Evolutionary conservation across 2,888 invertebrate species (phyloP).

Genomic region (Stenodema calcarata): DNA sequence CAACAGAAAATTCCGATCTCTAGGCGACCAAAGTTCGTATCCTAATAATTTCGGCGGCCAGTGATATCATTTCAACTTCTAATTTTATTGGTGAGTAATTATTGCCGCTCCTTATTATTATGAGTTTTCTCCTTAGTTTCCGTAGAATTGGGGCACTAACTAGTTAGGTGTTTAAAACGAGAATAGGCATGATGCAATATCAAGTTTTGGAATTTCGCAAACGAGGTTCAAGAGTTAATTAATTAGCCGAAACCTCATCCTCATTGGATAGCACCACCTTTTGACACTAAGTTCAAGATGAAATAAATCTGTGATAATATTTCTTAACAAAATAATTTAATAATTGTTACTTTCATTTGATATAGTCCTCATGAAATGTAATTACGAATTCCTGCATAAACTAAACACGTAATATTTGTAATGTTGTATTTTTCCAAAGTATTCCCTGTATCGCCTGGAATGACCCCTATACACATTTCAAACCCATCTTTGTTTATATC

Average conservation of each 20-base stretch:
- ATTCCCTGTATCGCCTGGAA: too few species aligned
- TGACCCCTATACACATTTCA: background rate
- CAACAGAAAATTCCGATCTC: background rate
- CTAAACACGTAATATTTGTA: background rate
- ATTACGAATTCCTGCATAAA: background rate
- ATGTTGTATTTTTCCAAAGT: too few species aligned
- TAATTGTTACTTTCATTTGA: too few species aligned
- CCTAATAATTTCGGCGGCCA: background rate
- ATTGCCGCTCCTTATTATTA: background rate
- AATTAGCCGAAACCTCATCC: too few species aligned
- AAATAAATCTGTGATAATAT: too few species aligned
- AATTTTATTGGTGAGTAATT: background rate
- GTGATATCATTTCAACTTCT: background rate
- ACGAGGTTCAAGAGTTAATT: too few species aligned
- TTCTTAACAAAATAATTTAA: too few species aligned
- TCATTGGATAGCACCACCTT: too few species aligned
- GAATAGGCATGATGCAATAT: background rate
- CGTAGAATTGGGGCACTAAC: background rate
- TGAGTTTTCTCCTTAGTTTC: background rate
- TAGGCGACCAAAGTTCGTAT: background rate
- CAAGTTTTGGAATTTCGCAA: too few species aligned
- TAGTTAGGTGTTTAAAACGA: background rate
- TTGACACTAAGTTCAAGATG: too few species aligned
- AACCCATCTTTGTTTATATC: background rate
- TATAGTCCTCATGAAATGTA: too few species aligned